phyloP scores from a whole-genome alignment of 2,888 invertebrate species.

The Hirtodrosophila alboralis region DNA sequence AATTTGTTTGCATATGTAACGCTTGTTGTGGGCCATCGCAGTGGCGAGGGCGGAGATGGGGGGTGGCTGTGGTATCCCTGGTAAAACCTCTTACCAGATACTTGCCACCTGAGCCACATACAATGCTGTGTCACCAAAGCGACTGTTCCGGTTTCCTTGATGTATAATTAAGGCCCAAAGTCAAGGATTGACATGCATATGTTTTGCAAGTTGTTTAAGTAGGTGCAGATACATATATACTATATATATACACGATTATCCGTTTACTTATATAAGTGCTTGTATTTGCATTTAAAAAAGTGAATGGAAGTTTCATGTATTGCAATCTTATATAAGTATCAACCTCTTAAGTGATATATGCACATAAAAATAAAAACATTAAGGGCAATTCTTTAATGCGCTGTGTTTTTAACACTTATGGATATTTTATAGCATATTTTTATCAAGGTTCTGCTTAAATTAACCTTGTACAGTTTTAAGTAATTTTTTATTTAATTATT shows the following conservation, averaged over 20 bases:
- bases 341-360: neutral
- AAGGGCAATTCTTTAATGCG: slow-evolving; percentile 4
- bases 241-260: neutral
- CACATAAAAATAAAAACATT: slow-evolving; percentile 5
- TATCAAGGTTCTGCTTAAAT: too few species aligned
- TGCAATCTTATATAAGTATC: slow-evolving; percentile 12
- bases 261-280: neutral
- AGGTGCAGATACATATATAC: slow-evolving; percentile 32
- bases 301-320: slow-evolving; percentile 17
- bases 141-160: slow-evolving; percentile 55
- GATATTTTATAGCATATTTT: too few species aligned
- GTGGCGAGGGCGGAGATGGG: slow-evolving; percentile 14
- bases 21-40: slow-evolving; percentile 20
- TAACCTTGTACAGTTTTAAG: too few species aligned
- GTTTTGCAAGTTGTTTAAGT: slow-evolving; percentile 35
- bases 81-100: too few species aligned
- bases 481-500: too few species aligned
- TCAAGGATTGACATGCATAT: slow-evolving; percentile 61
- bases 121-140: slow-evolving; percentile 34
- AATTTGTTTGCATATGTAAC: slow-evolving; percentile 64
- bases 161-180: slow-evolving; percentile 64
- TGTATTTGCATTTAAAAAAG: slow-evolving; percentile 23
- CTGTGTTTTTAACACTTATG: neutral
- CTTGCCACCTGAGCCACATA: slow-evolving; percentile 16
- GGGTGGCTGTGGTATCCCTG: slow-evolving; percentile 19